Evolutionary conservation across 2,113 vertebrate genomes (phyloP), one percentile per base, ranked within the genome.

Genomic region (Ageneiosus marmoratus): DNA sequence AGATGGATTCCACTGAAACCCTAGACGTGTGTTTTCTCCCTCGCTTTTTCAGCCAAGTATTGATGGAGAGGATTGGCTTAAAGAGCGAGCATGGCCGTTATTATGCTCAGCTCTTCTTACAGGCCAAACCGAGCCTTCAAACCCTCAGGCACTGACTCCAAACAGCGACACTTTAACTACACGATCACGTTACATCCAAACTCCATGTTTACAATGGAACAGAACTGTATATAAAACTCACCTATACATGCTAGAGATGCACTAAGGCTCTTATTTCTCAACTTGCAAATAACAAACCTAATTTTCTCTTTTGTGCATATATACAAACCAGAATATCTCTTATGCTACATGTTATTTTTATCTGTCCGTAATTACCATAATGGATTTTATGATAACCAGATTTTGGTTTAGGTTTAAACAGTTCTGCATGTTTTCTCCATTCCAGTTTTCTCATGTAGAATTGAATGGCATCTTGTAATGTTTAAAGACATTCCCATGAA

Each of bases 1-100:
- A 74, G 75, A 80, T 63, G 80, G 50, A 79, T 50, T 85, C 81
- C 77, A 80, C 67, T 83, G 79, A 85, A 88, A 87, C 78, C 76
- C 77, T 79, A 89, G 84, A 77, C 82, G 41, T 78, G 82, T 53
- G 72, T 79, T 75, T 58, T 81, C 84, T 77, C 78, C 29, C 69
- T 53, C 22, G 24, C 65, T 55, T 77, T 83, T 84, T 73, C 70
- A 63, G 34, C 48, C 15, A 48, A 82, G 70, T 79, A 82, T 78
- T 80, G 81, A 79, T 82, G 77, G 74, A 60, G 62, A 44, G 24
- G 34, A 18, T 41, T 44, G 46, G 60, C 56, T 73, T 81, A 62
- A 81, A 74, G 50, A 75, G 74, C 53, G n/a, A 81, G 80, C 32
- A 29, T 7, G 74, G 73, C 78, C 70, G 50, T 22, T 76, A 84